Percentiles rank a stretch among this genome's conserved stretches.
Evolutionary conservation across 2,113 vertebrate species (phyloP).

Genomic region (Phrynocephalus versicolor): DNA sequence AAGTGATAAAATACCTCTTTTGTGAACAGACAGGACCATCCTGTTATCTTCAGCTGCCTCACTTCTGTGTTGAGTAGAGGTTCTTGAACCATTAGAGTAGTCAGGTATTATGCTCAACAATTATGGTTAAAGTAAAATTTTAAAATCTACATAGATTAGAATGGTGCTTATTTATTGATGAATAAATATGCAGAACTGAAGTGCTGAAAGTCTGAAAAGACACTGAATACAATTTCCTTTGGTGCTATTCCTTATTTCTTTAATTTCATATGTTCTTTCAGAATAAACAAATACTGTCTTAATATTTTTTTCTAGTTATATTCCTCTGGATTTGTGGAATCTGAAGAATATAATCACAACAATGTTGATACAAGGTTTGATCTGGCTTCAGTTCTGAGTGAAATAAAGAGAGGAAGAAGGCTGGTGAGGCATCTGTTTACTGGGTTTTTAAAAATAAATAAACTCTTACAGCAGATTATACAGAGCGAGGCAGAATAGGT

Average conservation of each 20-base stretch:
- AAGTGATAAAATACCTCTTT: background rate
- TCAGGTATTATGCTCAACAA: background rate
- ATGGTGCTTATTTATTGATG: background rate
- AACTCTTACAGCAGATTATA: background rate
- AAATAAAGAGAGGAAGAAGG: conserved; percentile 74
- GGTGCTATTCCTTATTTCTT: conserved; percentile 4
- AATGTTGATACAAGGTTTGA: conserved; percentile 69
- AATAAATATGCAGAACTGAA: background rate
- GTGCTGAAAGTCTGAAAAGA: background rate
- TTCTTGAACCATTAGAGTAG: background rate
- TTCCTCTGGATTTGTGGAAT: conserved; percentile 78
- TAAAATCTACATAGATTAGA: background rate
- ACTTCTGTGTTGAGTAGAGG: background rate
- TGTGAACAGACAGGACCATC: background rate
- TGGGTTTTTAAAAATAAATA: background rate
- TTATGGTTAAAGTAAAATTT: background rate
- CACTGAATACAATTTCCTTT: background rate
- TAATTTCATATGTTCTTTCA: background rate
- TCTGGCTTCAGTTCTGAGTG: conserved; percentile 72
- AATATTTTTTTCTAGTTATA: conserved; percentile 65
- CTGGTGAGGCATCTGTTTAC: conserved; percentile 68
- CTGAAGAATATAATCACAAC: conserved; percentile 54
- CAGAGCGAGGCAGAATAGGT: background rate
- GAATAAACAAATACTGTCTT: background rate
- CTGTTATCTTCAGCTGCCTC: background rate